Percentiles rank a stretch among this genome's conserved stretches.
Evolutionary conservation across 2,888 invertebrate genomes (phyloP).

Genomic region (Dendrolimus houi): DNA sequence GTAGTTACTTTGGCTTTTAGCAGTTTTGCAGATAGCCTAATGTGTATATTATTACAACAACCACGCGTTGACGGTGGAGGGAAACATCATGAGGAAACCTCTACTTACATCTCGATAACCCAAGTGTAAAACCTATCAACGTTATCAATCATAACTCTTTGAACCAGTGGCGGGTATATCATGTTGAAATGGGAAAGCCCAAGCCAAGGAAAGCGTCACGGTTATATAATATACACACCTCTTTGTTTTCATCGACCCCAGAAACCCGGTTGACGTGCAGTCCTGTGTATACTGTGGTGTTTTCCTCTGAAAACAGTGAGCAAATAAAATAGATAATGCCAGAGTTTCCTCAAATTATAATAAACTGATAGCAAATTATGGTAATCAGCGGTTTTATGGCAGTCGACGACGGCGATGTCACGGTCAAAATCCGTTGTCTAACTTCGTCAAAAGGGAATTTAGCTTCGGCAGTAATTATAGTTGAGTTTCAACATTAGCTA

Average conservation of each 20-base stretch:
- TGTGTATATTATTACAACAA: no score
- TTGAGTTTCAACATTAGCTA: no score
- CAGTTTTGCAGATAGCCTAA: no score
- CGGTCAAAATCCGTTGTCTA: conserved; percentile 18
- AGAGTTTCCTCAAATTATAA: conserved; percentile 18
- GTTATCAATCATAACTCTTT: no score
- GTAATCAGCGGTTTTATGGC: conserved; percentile 33
- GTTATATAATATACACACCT: conserved; percentile 44
- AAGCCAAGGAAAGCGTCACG: no score
- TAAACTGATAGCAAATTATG: conserved; percentile 19
- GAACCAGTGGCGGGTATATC: no score
- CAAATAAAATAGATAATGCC: conserved; percentile 3
- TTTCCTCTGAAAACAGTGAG: conserved; percentile 62
- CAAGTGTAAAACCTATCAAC: no score
- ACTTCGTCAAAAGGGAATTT: not conserved
- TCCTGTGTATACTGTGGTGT: conserved; percentile 77
- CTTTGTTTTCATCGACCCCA: conserved; percentile 79
- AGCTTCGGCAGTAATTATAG: not conserved
- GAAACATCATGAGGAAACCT: no score
- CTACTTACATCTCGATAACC: no score
- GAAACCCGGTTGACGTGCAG: conserved; percentile 79
- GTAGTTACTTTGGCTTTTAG: no score
- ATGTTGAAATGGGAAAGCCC: no score
- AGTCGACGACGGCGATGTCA: conserved; percentile 32
- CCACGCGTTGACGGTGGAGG: no score